Base-by-base conservation (phyloP, 2,888 invertebrate genomes). In the Drosophila suboccidentalis region DNA sequence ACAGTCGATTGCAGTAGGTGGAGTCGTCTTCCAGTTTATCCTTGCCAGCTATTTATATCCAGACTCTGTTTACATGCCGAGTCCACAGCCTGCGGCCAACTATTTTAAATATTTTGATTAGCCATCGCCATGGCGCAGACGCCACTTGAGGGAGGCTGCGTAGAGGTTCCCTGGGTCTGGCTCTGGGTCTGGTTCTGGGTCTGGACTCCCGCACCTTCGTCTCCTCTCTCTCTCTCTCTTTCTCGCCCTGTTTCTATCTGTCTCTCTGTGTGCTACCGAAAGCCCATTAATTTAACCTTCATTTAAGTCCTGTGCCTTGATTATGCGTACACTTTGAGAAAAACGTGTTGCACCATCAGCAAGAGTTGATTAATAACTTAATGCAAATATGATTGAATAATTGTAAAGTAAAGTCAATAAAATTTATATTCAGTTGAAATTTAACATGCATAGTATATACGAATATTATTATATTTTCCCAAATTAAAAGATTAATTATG, bases 91-190 rank as follows among this genome's bases (percentile, higher is more conserved):
- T 74, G 77, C 43, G 72, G 75, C 71, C 57, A 72, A 67, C 80
- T 78, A 65, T 80, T 87, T 84, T 84, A 75, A 84, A 87, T 84
- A 84, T 84, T 84, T 84, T 85, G 84, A 84, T 84, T 84, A 84
- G 78, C 66, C 75, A 72, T 75, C 78, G 39, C 57, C 34, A 39
- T 29, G 29, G 29, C 38, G 46, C 60, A 79, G 82, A 82, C 86
- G 83, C 82, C 85, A 82, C 80, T 82, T 50, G 53, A 58, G 46
- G 57, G 26, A 26, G 29, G 29, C 34, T 17, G 36, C 15, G 13
- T 38, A 26, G 11, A 22, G 38, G 11, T 15, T 53, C 53, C 50
- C 34, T 34, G 15, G 34, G 8, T 10, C 46, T n/a, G n/a, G n/a
- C n/a, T n/a, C n/a, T n/a, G n/a, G n/a, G n/a, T n/a, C n/a, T n/a